Conservation (phyloP, 2,113 vertebrate species). For the Podarcis raffonei region DNA sequence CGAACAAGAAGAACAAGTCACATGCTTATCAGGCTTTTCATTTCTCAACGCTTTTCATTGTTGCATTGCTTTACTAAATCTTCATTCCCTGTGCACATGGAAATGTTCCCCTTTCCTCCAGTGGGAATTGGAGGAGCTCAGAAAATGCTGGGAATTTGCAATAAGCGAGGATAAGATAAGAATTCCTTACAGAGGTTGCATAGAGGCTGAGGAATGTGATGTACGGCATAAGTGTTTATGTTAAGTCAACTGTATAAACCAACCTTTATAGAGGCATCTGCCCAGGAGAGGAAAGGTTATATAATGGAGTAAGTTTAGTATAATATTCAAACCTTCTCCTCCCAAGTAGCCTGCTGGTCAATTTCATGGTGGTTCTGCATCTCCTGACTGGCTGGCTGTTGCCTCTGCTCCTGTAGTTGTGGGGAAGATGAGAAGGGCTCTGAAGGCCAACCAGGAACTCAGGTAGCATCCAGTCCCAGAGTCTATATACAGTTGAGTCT, state of each 20-base stretch:
- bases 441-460: too few relatives aligned
- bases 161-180: neutral
- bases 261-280: neutral
- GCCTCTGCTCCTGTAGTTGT: too few relatives aligned
- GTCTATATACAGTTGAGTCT: too few relatives aligned
- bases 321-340: neutral
- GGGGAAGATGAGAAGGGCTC: too few relatives aligned
- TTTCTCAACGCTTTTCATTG: neutral
- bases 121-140: accelerated
- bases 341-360: too few relatives aligned
- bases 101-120: neutral
- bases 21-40: neutral
- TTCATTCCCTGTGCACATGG: neutral
- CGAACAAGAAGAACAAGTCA: neutral
- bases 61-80: neutral
- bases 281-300: neutral
- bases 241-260: neutral
- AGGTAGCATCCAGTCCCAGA: too few relatives aligned
- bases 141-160: neutral
- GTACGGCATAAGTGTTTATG: neutral
- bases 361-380: too few relatives aligned
- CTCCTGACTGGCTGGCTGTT: too few relatives aligned
- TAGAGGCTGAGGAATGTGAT: neutral
- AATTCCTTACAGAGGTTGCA: neutral
- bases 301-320: neutral